Conservation (phyloP, 2,888 invertebrate genomes). For the Blastobasis lacticolella region DNA sequence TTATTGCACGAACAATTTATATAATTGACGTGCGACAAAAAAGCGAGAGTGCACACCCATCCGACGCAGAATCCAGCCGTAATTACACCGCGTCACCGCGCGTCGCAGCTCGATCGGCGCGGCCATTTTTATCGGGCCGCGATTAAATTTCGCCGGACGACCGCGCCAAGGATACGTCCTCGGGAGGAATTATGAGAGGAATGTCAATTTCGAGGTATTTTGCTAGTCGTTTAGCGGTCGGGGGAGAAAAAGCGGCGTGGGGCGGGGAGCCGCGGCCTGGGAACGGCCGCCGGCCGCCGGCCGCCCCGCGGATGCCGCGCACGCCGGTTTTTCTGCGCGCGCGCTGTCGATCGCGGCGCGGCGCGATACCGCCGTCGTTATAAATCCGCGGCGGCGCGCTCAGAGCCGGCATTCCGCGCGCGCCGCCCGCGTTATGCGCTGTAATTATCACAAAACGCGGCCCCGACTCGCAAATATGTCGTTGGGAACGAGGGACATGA, state of each 20-base stretch:
- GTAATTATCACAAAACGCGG: conserved; percentile 71
- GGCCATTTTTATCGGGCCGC: conserved; percentile 48
- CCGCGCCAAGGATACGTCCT: conserved; percentile 62
- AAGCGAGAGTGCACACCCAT: conserved; percentile 64
- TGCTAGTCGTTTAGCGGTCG: conserved; percentile 58
- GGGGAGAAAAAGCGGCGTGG: conserved; percentile 47
- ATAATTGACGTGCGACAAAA: conserved; percentile 72
- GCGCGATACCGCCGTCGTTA: conserved; percentile 66
- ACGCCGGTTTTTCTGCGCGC: conserved; percentile 49
- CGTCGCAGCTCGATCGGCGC: conserved; percentile 44
- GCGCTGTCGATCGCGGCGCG: conserved; percentile 50
- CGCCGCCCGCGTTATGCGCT: conserved; percentile 64
- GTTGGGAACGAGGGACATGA: conserved; percentile 70
- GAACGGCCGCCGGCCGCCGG: conserved; percentile 29
- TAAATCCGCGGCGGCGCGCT: conserved; percentile 67
- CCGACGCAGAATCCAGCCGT: conserved; percentile 51
- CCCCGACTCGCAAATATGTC: conserved; percentile 71
- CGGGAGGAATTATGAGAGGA: conserved; percentile 61
- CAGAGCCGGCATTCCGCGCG: conserved; percentile 63
- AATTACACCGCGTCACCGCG: conserved; percentile 55
- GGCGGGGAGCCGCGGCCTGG: conserved; percentile 36
- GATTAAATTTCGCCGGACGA: conserved; percentile 49
- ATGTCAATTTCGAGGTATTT: conserved; percentile 71
- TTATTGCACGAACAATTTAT: conserved; percentile 73
- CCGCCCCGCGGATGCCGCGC: conserved; percentile 47